phyloP scores from a whole-genome alignment of 2,113 vertebrate species.

The Tragelaphus strepsiceros region DNA sequence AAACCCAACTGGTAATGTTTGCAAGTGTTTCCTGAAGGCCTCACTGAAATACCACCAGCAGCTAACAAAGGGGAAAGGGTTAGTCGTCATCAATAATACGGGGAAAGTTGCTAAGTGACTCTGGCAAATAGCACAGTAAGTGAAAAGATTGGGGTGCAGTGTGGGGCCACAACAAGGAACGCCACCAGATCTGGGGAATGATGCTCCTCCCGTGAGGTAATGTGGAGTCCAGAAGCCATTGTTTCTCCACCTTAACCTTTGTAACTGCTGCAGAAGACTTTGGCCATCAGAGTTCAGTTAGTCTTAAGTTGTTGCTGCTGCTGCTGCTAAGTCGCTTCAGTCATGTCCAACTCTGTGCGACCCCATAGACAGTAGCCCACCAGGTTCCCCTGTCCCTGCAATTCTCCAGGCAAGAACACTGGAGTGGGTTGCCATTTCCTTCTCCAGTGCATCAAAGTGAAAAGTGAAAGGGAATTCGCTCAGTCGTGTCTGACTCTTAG shows the following conservation, averaged over 20 bases:
- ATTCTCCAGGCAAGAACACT: too few species aligned
- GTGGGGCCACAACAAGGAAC: not conserved
- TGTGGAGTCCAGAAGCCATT: slow-evolving; percentile 74
- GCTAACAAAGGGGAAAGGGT: not conserved
- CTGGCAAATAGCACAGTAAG: not conserved
- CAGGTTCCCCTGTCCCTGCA: too few species aligned
- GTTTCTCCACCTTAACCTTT: slow-evolving; percentile 62
- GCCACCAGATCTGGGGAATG: not conserved
- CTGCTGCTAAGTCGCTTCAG: not conserved
- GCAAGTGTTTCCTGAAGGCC: slow-evolving; percentile 58
- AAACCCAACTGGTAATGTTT: not conserved
- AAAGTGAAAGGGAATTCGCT: too few species aligned
- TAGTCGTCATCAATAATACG: not conserved
- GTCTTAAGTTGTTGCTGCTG: slow-evolving; percentile 46
- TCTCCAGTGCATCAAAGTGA: too few species aligned
- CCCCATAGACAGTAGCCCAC: too few species aligned
- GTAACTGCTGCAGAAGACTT: slow-evolving; percentile 66
- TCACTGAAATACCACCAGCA: slow-evolving; percentile 56
- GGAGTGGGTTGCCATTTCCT: too few species aligned
- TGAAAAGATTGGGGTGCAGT: not conserved
- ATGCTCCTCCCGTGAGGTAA: slow-evolving; percentile 58
- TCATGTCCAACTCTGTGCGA: too few species aligned
- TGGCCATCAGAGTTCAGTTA: slow-evolving; percentile 58
- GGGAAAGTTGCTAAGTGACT: not conserved
- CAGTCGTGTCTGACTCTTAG: too few species aligned